Evolutionary conservation across 2,888 invertebrate species (phyloP).

Genomic region (Mythimna pallens): DNA sequence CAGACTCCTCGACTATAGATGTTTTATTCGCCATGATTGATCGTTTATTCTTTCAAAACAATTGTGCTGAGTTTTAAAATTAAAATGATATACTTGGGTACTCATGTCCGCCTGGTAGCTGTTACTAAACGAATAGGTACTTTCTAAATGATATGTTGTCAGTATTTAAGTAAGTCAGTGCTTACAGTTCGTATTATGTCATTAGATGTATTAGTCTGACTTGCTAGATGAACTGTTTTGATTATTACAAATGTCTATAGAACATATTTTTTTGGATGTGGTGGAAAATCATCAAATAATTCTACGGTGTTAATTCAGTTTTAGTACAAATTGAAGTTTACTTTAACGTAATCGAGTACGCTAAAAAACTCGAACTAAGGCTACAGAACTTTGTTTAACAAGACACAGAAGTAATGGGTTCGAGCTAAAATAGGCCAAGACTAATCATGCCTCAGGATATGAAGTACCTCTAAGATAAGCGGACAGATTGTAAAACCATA

Average conservation of each 20-base stretch:
- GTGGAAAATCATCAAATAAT: too few relatives aligned
- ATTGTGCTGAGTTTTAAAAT: conserved; percentile 61
- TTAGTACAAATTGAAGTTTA: too few relatives aligned
- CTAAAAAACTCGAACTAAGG: too few relatives aligned
- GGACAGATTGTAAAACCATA: conserved; percentile 20
- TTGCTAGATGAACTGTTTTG: background rate
- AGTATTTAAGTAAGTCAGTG: conserved; percentile 2
- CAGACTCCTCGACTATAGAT: conserved; percentile 48
- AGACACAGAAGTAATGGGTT: too few relatives aligned
- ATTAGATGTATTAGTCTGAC: background rate
- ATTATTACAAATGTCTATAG: background rate
- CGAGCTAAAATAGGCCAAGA: background rate
- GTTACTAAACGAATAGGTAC: conserved; percentile 38
- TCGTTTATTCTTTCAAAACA: conserved; percentile 61
- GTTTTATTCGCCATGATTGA: conserved; percentile 55
- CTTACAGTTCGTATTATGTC: background rate
- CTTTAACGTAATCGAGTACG: too few relatives aligned
- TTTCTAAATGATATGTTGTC: conserved; percentile 40
- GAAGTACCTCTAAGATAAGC: background rate
- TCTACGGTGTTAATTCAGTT: too few relatives aligned
- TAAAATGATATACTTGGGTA: conserved; percentile 54
- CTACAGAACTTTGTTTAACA: too few relatives aligned
- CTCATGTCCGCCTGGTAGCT: conserved; percentile 2
- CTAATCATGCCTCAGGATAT: background rate
- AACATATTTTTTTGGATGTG: too few relatives aligned